These are phyloP conservation scores for Porites rus DNA, from an alignment of 92 coral and sea anemone genomes.

Conservation along the genomic window DNA sequence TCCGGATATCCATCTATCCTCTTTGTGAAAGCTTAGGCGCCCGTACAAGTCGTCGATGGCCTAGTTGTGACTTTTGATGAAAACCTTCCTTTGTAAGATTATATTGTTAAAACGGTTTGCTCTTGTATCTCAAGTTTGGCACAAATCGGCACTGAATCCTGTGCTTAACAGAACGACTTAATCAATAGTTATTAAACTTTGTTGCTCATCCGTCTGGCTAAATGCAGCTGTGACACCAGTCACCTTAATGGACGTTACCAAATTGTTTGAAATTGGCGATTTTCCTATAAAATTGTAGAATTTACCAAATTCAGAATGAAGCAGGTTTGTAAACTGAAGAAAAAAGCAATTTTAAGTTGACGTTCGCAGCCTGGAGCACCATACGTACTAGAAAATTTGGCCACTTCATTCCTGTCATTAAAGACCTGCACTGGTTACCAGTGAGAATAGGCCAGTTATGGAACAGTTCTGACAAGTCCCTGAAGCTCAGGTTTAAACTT, in stretches of 20 bases:
- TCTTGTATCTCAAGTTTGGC: background rate
- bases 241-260: too few species aligned
- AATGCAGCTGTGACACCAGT: background rate
- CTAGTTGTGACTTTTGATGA: background rate
- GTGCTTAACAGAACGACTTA: background rate
- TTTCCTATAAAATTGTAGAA: too few species aligned
- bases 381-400: too few species aligned
- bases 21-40: background rate
- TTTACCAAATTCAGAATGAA: too few species aligned
- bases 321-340: too few species aligned
- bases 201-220: background rate
- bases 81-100: background rate
- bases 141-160: background rate
- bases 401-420: background rate
- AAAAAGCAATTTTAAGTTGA: too few species aligned
- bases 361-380: too few species aligned
- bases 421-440: background rate
- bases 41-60: background rate
- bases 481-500: background rate
- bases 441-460: background rate
- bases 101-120: constrained; percentile 7
- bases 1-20: background rate
- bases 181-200: too few species aligned
- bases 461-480: constrained; percentile 1
- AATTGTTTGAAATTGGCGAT: too few species aligned